Evolutionary conservation across 2,113 vertebrate species (phyloP).

Genomic region (Corythaeola cristata): DNA sequence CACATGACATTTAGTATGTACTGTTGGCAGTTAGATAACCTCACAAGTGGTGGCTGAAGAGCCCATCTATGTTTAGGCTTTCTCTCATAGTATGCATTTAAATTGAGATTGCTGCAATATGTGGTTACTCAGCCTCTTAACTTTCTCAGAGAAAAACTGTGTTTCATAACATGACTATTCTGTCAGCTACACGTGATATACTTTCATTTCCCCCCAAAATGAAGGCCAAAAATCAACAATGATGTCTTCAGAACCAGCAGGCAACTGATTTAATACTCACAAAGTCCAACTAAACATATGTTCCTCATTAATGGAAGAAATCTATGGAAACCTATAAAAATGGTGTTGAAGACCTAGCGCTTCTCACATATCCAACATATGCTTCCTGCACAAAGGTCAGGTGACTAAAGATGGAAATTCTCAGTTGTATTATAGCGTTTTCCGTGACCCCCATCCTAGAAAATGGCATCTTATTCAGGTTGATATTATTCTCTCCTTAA

Average conservation of each 20-base stretch:
- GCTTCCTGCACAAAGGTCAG: background rate
- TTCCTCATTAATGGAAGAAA: background rate
- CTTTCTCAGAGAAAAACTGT: background rate
- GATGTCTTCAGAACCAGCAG: background rate
- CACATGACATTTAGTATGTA: constrained; percentile 39
- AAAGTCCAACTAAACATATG: background rate
- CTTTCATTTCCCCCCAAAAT: background rate
- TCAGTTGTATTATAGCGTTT: background rate
- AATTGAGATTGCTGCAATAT: background rate
- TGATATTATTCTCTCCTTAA: background rate
- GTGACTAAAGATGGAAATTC: background rate
- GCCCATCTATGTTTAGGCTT: constrained; percentile 41
- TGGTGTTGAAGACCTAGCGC: background rate
- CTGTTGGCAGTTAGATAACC: constrained; percentile 55
- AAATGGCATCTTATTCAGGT: background rate
- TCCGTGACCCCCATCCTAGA: background rate
- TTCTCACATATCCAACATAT: background rate
- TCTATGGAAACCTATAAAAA: background rate
- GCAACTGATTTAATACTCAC: background rate
- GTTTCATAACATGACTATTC: background rate
- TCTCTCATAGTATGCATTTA: background rate
- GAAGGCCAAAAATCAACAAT: background rate
- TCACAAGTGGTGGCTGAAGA: constrained; percentile 19
- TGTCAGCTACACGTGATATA: background rate
- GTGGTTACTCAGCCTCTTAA: background rate